Evolutionary conservation across 2,113 vertebrate species (phyloP).

Genomic region (Manacus vitellinus): DNA sequence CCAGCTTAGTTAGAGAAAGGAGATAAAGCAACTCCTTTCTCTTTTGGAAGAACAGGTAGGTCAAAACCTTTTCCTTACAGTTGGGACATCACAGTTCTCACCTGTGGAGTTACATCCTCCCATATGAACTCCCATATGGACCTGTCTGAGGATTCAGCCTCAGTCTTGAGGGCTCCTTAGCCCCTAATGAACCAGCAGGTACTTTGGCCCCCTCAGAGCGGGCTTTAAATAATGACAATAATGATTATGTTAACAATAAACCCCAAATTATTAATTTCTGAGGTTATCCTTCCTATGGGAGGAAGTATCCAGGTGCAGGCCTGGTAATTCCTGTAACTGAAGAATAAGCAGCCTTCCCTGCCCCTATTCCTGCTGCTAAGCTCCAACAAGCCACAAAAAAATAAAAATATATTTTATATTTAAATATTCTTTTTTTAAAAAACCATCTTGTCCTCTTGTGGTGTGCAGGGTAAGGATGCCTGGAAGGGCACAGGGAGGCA

Average conservation of each 20-base stretch:
- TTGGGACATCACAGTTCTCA: not conserved
- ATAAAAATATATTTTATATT: too few species aligned
- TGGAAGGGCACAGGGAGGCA: too few species aligned
- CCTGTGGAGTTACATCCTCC: not conserved
- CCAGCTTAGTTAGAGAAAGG: not conserved
- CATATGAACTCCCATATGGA: not conserved
- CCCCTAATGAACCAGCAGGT: not conserved
- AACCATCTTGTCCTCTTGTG: too few species aligned
- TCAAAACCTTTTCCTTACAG: fast-evolving
- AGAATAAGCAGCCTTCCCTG: not conserved
- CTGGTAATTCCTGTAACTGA: not conserved
- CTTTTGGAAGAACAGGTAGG: not conserved
- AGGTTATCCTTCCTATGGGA: not conserved
- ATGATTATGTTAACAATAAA: not conserved
- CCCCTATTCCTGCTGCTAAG: not conserved
- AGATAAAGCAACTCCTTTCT: not conserved
- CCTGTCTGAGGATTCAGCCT: not conserved
- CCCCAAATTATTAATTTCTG: not conserved
- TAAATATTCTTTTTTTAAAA: too few species aligned
- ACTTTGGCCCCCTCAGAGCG: not conserved
- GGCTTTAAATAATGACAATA: not conserved
- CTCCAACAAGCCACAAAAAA: not conserved
- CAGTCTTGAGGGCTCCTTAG: not conserved
- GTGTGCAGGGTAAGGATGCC: too few species aligned
- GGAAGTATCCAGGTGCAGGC: not conserved